phyloP scores from a whole-genome alignment of 2,888 invertebrate species.

The Campoletis raptor region DNA sequence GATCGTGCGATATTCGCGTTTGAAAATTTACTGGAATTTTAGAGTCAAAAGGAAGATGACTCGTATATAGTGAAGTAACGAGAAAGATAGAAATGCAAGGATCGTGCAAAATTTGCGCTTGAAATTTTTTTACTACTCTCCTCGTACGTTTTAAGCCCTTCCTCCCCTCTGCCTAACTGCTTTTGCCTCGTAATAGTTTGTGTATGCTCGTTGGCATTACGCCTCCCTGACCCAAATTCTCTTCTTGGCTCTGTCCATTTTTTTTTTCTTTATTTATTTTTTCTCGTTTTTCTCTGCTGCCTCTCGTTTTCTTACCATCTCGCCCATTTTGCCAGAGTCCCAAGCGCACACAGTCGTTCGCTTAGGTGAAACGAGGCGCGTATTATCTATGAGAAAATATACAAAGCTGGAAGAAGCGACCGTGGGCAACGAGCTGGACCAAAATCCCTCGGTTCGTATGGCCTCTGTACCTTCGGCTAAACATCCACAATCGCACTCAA shows the following conservation, averaged over 20 bases:
- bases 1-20: constrained; percentile 59
- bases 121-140: constrained; percentile 41
- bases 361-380: constrained; percentile 68
- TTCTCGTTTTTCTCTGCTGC: constrained; percentile 27
- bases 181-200: constrained; percentile 20
- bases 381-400: constrained; percentile 65
- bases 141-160: background rate
- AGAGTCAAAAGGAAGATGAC: constrained; percentile 4
- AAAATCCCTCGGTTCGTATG: constrained; percentile 8
- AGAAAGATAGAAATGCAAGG: constrained; percentile 53
- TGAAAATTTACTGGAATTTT: constrained; percentile 46
- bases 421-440: constrained; percentile 17
- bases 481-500: constrained; percentile 29
- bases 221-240: constrained; percentile 58
- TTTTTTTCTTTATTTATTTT: constrained; percentile 3
- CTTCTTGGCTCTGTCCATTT: constrained; percentile 26
- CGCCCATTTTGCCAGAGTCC: constrained; percentile 45
- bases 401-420: constrained; percentile 26
- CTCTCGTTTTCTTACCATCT: constrained; percentile 42
- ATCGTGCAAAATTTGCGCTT: constrained; percentile 59
- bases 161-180: background rate
- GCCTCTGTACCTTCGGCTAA: background rate
- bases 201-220: constrained; percentile 13
- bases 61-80: constrained; percentile 34
- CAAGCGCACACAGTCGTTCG: constrained; percentile 37